Conservation (phyloP, 2,797 vertebrate genomes). For the Mormyrops boulengeri region DNA sequence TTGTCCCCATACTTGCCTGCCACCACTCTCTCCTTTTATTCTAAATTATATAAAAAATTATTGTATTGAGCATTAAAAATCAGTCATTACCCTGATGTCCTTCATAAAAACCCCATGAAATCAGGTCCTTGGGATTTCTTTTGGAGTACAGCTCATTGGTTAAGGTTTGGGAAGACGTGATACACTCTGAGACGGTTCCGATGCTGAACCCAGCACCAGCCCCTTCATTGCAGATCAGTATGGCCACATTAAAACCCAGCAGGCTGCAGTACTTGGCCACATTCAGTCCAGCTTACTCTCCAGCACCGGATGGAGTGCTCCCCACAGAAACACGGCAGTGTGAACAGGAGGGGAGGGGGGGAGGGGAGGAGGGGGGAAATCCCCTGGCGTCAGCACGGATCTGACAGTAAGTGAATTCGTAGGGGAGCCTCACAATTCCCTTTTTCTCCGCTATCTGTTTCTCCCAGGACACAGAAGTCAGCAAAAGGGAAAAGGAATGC, state of each 20-base stretch:
- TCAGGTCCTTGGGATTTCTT: neutral
- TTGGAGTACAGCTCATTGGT: neutral
- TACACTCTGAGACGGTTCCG: neutral
- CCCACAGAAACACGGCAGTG: neutral
- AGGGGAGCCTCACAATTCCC: neutral
- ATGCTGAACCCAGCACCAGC: neutral
- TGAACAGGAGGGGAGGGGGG: neutral
- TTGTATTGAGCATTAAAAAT: neutral
- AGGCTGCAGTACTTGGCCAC: neutral
- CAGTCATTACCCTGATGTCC: neutral
- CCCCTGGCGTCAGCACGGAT: neutral
- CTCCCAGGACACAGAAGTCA: conserved; percentile 65
- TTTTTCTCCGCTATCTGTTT: conserved; percentile 27
- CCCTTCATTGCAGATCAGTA: neutral
- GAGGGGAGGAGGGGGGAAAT: neutral
- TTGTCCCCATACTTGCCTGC: neutral
- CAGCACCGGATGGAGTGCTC: neutral
- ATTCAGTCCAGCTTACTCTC: neutral
- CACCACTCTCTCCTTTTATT: neutral
- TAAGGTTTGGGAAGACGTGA: neutral
- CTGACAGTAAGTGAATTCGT: neutral
- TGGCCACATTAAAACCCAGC: neutral
- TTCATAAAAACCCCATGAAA: neutral
- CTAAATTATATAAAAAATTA: neutral
- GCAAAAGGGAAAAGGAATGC: conserved; percentile 64